phyloP scores from a whole-genome alignment of 2,797 vertebrate species.

The Chanos chanos region DNA sequence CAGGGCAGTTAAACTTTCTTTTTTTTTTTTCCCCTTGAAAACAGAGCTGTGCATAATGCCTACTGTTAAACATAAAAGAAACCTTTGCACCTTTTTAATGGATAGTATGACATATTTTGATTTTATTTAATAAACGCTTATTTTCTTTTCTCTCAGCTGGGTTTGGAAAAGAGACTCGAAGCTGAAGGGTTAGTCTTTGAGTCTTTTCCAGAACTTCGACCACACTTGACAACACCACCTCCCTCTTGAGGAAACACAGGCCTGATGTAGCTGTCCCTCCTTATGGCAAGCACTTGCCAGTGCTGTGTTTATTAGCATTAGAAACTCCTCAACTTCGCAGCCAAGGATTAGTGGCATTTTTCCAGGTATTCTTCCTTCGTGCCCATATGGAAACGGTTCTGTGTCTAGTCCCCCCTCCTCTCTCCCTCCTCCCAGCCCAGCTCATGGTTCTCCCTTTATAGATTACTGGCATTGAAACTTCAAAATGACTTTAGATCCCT shows the following conservation, averaged over 20 bases:
- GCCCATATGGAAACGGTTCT: conserved; percentile 70
- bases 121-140: conserved; percentile 17
- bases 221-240: conserved; percentile 48
- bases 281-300: conserved; percentile 49
- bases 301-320: conserved; percentile 54
- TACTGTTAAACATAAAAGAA: no score
- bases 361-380: conserved; percentile 67
- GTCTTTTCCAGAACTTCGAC: conserved; percentile 45
- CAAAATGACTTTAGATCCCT: conserved; percentile 69
- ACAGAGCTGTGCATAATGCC: neutral
- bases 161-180: conserved; percentile 30
- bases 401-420: conserved; percentile 54
- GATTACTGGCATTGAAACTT: conserved; percentile 63
- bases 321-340: conserved; percentile 59
- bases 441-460: conserved; percentile 54
- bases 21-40: neutral
- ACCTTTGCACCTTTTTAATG: no score
- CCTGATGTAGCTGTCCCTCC: conserved; percentile 50
- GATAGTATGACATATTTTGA: conserved; percentile 13
- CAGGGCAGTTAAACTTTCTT: neutral
- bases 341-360: conserved; percentile 66
- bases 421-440: conserved; percentile 32
- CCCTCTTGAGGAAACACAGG: conserved; percentile 51
- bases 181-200: conserved; percentile 39
- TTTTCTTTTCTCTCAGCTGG: conserved; percentile 10